Base-by-base conservation (phyloP, 2,888 invertebrate genomes). In the Synergus itoensis region DNA sequence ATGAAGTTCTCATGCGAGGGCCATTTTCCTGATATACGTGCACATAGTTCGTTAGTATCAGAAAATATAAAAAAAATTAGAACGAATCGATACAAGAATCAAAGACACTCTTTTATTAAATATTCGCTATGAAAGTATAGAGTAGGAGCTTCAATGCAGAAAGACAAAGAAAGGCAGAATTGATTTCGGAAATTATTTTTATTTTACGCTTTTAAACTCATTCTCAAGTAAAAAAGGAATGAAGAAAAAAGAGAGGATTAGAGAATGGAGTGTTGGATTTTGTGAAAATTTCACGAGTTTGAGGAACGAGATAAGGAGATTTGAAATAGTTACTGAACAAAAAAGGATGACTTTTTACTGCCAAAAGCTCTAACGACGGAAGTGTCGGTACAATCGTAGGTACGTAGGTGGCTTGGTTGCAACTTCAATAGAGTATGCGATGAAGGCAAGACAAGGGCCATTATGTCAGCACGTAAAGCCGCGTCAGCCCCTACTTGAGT, bases 401-500 rank as follows among this genome's bases (percentile, higher is more conserved):
- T 28, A 28, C 28, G 28, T 28, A 28, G 77, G 79, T 80, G 82
- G 81, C 82, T 86, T 82, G 83, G 84, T 84, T 78, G 77, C 75
- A 84, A 86, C 83, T 86, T 89, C 88, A 89, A 90, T 88, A 87
- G 88, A 86, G 85, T 83, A 83, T 82, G 86, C 81, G 83, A 83
- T 80, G 83, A 83, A 82, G 81, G 81, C 84, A 80, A 88, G 87
- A 88, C 89, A 90, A 91, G 91, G 88, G 87, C 90, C 89, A 90
- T 91, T 91, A 91, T 89, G 84, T 80, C 80, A 86, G 88, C 90
- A 91, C 90, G 91, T 91, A 91, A 86, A 88, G 91, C 89, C 86
- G 86, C 88, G 90, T 91, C 91, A 90, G 91, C 89, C 86, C 77
- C 82, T 87, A 83, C 86, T 90, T 86, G 85, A 90, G 90, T 88